Evolutionary conservation across 1,140 invertebrate genomes (phyloP).

Genomic region (Brachystomella parvula): DNA sequence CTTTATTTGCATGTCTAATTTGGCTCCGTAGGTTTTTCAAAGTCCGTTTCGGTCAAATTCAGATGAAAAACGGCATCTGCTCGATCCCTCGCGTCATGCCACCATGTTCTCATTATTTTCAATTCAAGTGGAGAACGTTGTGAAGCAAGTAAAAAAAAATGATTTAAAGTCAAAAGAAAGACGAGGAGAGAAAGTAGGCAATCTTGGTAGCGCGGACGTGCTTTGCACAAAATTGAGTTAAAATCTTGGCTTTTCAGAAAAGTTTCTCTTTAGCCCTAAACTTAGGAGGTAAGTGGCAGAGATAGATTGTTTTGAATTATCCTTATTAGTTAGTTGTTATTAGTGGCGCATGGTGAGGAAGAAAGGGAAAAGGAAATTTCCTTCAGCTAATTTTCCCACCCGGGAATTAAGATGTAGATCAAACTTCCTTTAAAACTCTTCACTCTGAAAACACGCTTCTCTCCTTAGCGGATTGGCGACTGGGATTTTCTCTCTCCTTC

Average conservation of each 20-base stretch:
- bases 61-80: no score
- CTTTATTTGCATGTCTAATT: no score
- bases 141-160: background rate
- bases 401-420: background rate
- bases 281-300: slow-evolving; percentile 11
- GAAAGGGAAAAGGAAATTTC: slow-evolving; percentile 13
- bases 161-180: slow-evolving; percentile 9
- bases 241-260: background rate
- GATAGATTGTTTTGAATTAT: slow-evolving; percentile 22
- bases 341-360: background rate
- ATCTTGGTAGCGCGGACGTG: slow-evolving; percentile 5
- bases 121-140: background rate
- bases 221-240: slow-evolving; percentile 5
- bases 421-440: background rate
- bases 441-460: background rate
- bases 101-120: slow-evolving; percentile 10
- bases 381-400: background rate
- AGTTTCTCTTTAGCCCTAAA: background rate
- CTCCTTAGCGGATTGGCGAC: background rate
- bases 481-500: background rate
- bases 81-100: no score
- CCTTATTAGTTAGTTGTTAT: background rate
- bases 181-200: slow-evolving; percentile 4
- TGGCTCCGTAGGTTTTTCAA: no score
- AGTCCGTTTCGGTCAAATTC: no score